Evolutionary conservation across 2,888 invertebrate species (phyloP), one percentile per base, ranked within the genome.

Genomic region (Dorcus parallelipipedus): DNA sequence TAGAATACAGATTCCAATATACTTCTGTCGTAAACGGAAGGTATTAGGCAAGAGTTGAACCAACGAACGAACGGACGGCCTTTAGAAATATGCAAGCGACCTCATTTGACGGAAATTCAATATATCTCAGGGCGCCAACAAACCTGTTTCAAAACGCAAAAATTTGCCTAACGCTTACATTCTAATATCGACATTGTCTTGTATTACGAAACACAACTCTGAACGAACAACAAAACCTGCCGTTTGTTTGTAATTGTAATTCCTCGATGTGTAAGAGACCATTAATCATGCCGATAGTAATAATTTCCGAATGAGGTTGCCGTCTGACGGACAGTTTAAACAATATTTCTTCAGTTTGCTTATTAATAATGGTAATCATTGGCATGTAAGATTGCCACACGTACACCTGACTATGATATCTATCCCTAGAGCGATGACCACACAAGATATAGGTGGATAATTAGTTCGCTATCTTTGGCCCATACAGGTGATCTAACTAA

Each of bases 21-120:
- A 45, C 1, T 45, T 45, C 14, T 42, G 17, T 45, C 23, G 45
- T 23, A 20, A 17, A 23, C 45, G 45, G 20, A 23, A 10, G 45
- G 45, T 45, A 23, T 45, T 45, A 20, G 45, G 45, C 20, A 45
- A 60, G 55, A 60, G 26, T 33, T 33, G 7, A 33, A 33, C 4
- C 3, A 33, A 33, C 26, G 26, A 33, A 33, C 26, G 26, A 62
- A 64, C 56, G 61, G 63, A 66, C 68, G 69, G 65, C 70, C 70
- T 70, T 70, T 69, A 62, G 61, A 69, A 67, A 67, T 70, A 70
- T 70, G 70, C 68, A 63, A 57, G 68, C 65, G 70, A 66, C 70
- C 70, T 69, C 70, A 69, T 68, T 70, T 63, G 64, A 65, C 64
- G 65, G 63, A 63, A 66, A 60, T 56, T 55, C 59, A 63, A 67